Evolutionary conservation across 2,113 vertebrate species (phyloP), one percentile per base, ranked within the genome.

Genomic region (Tauraco erythrolophus): DNA sequence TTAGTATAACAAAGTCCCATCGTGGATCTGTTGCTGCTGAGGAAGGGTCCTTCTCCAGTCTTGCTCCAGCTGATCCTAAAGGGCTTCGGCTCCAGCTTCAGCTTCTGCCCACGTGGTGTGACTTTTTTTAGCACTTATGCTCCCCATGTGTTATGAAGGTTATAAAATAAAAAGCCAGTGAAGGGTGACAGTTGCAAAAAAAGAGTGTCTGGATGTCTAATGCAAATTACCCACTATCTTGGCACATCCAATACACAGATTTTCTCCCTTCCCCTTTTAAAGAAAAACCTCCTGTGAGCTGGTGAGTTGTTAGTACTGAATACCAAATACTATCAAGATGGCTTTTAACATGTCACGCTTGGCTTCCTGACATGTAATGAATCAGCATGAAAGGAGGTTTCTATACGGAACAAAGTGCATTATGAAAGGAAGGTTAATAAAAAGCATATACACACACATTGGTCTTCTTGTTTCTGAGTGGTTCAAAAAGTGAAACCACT

Each of bases 121-220:
- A 66, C 60, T 50, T 56, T 81, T 80, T 84, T 87, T 82, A 88
- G 70, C 57, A 90, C 94, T 89, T 94, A 74, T 46, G 81, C 39
- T 61, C 95, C 75, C 86, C 28, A 27, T 91, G 81, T 74, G 88
- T 88, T 92, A 77, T 78, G 88, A 98, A 98, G 95, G 96, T 97
- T 96, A 97, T 93, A 97, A 97, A 97, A 96, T 61, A 95, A 97
- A 98, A 97, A 98, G 83, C 94, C 96, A 97, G 94, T 62, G 97
- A 97, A 98, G 96, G 96, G 96, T 97, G 97, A 97, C 98, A 98
- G 98, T 98, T 98, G 98, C 84, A 95, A 95, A 97, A 94, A 82
- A 84, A 96, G 89, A 54, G 92, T 86, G 97, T 97, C 96, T 98
- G 96, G 97, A 96, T 96, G 95, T 97, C 97, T 96, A 92, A 98